Percentiles rank a stretch among this genome's conserved stretches.
phyloP scores from a whole-genome alignment of 2,797 vertebrate species.

The Periophthalmus magnuspinnatus region DNA sequence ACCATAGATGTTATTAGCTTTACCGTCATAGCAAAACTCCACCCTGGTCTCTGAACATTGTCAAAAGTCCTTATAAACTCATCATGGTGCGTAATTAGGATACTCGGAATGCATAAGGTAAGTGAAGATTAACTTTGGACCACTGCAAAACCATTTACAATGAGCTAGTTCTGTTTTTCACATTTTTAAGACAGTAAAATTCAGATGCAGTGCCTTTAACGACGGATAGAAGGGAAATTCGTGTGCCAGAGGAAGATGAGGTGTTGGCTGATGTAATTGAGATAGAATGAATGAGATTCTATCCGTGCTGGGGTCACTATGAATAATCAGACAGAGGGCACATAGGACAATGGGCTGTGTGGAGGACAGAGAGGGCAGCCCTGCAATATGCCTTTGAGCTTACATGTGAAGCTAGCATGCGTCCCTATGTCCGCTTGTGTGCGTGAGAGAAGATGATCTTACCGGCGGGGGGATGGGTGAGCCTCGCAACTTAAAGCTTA shows the following conservation, averaged over 20 bases:
- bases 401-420: slow-evolving; percentile 40
- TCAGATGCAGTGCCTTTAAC: too few relatives aligned
- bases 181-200: too few relatives aligned
- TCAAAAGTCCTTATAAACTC: too few relatives aligned
- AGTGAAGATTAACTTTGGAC: too few relatives aligned
- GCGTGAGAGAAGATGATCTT: slow-evolving; percentile 42
- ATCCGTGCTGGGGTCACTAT: slow-evolving; percentile 70
- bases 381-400: slow-evolving; percentile 54
- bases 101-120: too few relatives aligned
- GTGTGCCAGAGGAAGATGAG: slow-evolving; percentile 52
- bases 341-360: slow-evolving; percentile 61
- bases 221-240: slow-evolving; percentile 47
- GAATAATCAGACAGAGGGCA: slow-evolving; percentile 74
- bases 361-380: slow-evolving; percentile 57
- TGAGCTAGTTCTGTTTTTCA: too few relatives aligned
- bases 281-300: slow-evolving; percentile 78
- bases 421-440: slow-evolving; percentile 30
- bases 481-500: slow-evolving; percentile 57
- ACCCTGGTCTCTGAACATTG: too few relatives aligned
- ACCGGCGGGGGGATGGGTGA: slow-evolving; percentile 54
- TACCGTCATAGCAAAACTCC: too few relatives aligned
- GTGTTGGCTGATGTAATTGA: slow-evolving; percentile 77
- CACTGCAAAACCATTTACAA: too few relatives aligned
- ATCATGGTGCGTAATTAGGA: too few relatives aligned
- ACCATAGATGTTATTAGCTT: too few relatives aligned